Evolutionary conservation across 2,888 invertebrate species (phyloP), one percentile per base, ranked within the genome.

Genomic region (Caenorhabditis macrosperma): DNA sequence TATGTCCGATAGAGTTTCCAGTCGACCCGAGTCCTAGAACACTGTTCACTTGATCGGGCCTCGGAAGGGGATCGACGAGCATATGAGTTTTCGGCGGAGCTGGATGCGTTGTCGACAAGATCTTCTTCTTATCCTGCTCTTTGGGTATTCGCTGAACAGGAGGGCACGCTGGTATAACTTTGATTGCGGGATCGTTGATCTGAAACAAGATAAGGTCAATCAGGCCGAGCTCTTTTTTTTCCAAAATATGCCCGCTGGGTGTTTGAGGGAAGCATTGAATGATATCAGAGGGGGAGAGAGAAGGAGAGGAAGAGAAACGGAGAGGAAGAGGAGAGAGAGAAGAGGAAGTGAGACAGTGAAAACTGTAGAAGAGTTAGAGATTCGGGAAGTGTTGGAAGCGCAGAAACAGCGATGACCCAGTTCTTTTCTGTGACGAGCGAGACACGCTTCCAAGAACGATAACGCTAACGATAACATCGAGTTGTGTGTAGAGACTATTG

Each of bases 121-220:
- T 22, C 52, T 60, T 60, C 52, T 69, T 69, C n/a, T 71, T 61
- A 4, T 71, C 63, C 57, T 61, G 60, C 41, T 64, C 57, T 57
- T 72, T 64, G 10, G 60, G 17, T 15, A 57, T 4, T 52, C 59
- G 44, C 50, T 59, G 74, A 9, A 74, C 64, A 15, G 74, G 74
- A 20, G 71, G 81, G 68, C 84, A 85, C 63, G 86, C 80, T 22
- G 85, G 86, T 15, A 86, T 83, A 35, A 83, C 64, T 64, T 87
- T 87, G 75, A 87, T 84, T 0, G 79, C 75, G 22, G 87, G 86
- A 79, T 85, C 87, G 64, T 78, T 68, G 15, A 76, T 68, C 86
- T 86, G 82, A 63, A 82, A 84, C 41, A 44, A 44, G 20, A 75
- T 59, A 17, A 41, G 26, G 26, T 26, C n/a, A n/a, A n/a, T n/a